Evolutionary conservation across 2,113 vertebrate species (phyloP).

Genomic region (Dicerorhinus sumatrensis): DNA sequence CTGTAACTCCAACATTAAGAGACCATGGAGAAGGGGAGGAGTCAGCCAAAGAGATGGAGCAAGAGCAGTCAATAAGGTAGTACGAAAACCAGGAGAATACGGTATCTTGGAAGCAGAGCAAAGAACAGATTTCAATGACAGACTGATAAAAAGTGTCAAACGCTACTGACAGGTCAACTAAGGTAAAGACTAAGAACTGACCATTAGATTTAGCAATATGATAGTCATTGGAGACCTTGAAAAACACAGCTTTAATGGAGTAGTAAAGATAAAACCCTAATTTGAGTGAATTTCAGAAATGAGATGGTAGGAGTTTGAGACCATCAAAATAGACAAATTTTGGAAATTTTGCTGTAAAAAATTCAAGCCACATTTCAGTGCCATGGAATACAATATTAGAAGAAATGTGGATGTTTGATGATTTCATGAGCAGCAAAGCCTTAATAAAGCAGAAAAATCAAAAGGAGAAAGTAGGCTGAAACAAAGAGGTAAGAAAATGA

Average conservation of each 20-base stretch:
- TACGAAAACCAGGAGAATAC: neutral
- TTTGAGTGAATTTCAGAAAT: slow-evolving; percentile 35
- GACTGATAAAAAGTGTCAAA: neutral
- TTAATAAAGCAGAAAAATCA: slow-evolving; percentile 8
- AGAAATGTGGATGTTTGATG: neutral
- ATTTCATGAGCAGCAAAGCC: neutral
- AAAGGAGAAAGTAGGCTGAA: neutral
- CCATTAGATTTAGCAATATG: neutral
- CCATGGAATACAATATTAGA: neutral
- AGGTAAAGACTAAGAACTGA: neutral
- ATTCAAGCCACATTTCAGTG: slow-evolving; percentile 12
- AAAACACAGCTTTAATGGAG: neutral
- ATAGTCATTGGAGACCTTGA: neutral
- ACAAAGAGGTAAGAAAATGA: neutral
- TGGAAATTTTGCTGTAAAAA: neutral
- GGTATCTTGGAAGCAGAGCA: neutral
- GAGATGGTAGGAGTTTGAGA: neutral
- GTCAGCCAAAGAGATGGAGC: neutral
- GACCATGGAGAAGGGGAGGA: neutral
- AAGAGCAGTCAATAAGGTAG: neutral
- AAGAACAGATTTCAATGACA: slow-evolving; percentile 9
- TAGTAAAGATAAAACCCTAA: neutral
- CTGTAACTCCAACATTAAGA: neutral
- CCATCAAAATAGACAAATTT: neutral
- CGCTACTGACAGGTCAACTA: neutral